Evolutionary conservation across 2,888 invertebrate species (phyloP).

Genomic region (Stratiomys singularior): DNA sequence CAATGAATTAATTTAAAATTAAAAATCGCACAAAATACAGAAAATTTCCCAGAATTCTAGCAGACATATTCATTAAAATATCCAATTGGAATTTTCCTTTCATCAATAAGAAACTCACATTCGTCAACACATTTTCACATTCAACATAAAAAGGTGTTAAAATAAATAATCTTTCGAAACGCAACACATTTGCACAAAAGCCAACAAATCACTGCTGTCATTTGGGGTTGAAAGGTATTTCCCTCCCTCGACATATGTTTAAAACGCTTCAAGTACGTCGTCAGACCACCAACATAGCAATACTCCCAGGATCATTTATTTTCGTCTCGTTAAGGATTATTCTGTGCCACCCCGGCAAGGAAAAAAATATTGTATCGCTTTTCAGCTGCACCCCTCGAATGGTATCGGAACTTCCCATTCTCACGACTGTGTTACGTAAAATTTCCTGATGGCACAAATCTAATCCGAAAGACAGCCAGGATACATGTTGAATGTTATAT

Average conservation of each 20-base stretch:
- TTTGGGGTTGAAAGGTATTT: conserved; percentile 51
- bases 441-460: background rate
- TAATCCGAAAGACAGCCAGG: background rate
- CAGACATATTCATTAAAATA: too few relatives aligned
- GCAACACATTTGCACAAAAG: conserved; percentile 53
- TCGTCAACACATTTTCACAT: conserved; percentile 45
- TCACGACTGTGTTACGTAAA: background rate
- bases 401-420: background rate
- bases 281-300: conserved; percentile 16
- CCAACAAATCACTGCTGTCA: conserved; percentile 53
- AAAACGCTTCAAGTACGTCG: conserved; percentile 47
- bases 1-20: too few relatives aligned
- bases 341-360: background rate
- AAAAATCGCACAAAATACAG: too few relatives aligned
- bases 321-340: conserved; percentile 51
- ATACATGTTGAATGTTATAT: background rate
- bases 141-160: conserved; percentile 51
- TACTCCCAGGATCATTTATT: conserved; percentile 50
- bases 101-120: background rate
- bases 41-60: too few relatives aligned
- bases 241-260: conserved; percentile 51
- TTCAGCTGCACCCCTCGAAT: background rate
- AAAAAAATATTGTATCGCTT: conserved; percentile 32
- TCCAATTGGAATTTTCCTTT: too few relatives aligned
- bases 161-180: conserved; percentile 52